Evolutionary conservation across 2,888 invertebrate species (phyloP).

Genomic region (Rhamphomyia laevipes): DNA sequence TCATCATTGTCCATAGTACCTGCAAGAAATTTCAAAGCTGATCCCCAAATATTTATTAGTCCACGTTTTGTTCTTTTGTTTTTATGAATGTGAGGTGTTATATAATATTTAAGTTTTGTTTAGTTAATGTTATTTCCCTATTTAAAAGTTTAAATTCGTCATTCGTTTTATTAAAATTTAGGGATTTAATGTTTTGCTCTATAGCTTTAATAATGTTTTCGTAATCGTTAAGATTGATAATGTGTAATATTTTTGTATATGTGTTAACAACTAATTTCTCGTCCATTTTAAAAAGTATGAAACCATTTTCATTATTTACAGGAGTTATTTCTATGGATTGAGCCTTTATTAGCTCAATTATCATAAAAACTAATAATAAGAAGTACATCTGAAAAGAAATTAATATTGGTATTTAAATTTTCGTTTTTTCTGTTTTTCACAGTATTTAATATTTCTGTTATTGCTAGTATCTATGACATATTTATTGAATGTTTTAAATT

Average conservation of each 20-base stretch:
- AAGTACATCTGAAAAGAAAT: no score
- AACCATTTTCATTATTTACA: neutral
- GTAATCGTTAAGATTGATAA: neutral
- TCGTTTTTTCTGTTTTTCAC: no score
- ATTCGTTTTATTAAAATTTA: no score
- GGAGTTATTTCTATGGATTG: neutral
- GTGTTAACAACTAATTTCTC: neutral
- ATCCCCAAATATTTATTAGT: no score
- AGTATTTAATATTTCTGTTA: no score
- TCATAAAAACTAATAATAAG: no score
- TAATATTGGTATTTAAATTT: no score
- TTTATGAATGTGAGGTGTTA: neutral
- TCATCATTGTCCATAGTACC: neutral
- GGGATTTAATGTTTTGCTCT: neutral
- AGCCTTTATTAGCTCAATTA: neutral
- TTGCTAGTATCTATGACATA: no score
- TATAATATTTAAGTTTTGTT: neutral
- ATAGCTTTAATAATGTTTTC: neutral
- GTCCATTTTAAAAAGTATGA: neutral
- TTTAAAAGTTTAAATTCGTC: no score
- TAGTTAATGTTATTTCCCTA: neutral
- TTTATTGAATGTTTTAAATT: no score
- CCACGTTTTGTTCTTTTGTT: no score
- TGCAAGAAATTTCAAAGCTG: neutral
- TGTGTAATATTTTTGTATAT: neutral